Evolutionary conservation across 2,113 vertebrate species (phyloP).

Genomic region (Eira barbara): DNA sequence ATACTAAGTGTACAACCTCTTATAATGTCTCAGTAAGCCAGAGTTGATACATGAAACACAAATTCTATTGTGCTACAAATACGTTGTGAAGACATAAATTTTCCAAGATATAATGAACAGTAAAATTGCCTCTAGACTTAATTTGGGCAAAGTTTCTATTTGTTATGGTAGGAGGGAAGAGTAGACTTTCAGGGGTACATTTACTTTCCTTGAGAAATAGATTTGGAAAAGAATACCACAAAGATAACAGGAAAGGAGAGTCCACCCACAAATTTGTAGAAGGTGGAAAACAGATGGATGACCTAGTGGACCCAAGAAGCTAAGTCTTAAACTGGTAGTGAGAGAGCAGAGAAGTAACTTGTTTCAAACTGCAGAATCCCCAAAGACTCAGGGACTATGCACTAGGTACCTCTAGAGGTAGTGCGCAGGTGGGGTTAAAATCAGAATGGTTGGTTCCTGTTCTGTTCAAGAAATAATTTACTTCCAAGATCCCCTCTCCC

Average conservation of each 20-base stretch:
- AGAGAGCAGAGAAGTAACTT: neutral
- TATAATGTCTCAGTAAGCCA: slow-evolving; percentile 32
- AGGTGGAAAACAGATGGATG: slow-evolving; percentile 19
- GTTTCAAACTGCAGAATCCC: neutral
- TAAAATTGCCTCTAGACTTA: slow-evolving; percentile 28
- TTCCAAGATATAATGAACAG: neutral
- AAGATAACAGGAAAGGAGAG: slow-evolving; percentile 18
- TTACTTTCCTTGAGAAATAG: slow-evolving; percentile 23
- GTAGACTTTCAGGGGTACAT: slow-evolving; percentile 1
- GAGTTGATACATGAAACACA: slow-evolving; percentile 14
- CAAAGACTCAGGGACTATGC: neutral
- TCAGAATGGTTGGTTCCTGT: neutral
- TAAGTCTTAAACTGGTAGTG: slow-evolving; percentile 8
- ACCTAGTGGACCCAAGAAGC: slow-evolving; percentile 13
- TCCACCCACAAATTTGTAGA: slow-evolving; percentile 39
- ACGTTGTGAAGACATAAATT: neutral
- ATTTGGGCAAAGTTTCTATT: slow-evolving; percentile 42
- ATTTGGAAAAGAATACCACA: slow-evolving; percentile 36
- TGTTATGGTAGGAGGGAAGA: neutral
- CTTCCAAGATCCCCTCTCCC: neutral
- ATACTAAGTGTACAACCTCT: neutral
- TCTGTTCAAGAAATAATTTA: neutral
- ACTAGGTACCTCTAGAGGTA: neutral
- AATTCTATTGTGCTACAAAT: slow-evolving; percentile 15
- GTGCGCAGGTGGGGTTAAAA: neutral